Conservation (phyloP, 1,140 invertebrate species). For the Drosophila oshimai region DNA sequence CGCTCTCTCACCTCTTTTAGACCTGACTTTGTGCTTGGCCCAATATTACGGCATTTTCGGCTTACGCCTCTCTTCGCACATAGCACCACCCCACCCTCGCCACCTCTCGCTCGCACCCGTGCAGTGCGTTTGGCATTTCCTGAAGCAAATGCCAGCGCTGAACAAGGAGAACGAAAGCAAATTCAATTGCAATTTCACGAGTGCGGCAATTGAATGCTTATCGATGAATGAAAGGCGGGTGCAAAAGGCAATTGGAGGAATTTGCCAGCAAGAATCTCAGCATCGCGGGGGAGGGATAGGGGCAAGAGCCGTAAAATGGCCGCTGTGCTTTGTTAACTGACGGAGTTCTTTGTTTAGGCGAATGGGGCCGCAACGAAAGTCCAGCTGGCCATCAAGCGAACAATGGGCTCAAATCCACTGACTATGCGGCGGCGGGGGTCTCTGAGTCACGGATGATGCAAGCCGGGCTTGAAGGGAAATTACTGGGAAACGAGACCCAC, state of each 20-base stretch:
- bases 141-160: slow-evolving; percentile 54
- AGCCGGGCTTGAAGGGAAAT: slow-evolving; percentile 32
- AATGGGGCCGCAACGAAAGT: slow-evolving; percentile 67
- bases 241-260: slow-evolving; percentile 49
- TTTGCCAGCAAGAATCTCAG: slow-evolving; percentile 35
- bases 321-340: slow-evolving; percentile 29
- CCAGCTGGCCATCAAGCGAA: slow-evolving; percentile 41
- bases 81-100: background rate
- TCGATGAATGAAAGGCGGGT: slow-evolving; percentile 60
- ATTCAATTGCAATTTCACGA: slow-evolving; percentile 16
- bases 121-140: slow-evolving; percentile 56
- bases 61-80: slow-evolving; percentile 1
- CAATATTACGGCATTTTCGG: slow-evolving; percentile 38
- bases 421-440: slow-evolving; percentile 7
- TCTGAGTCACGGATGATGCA: slow-evolving; percentile 60
- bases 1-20: slow-evolving; percentile 9
- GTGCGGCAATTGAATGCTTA: slow-evolving; percentile 55
- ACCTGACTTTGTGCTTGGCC: slow-evolving; percentile 32
- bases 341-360: slow-evolving; percentile 69
- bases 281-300: background rate
- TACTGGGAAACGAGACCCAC: background rate
- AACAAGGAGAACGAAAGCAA: slow-evolving; percentile 34
- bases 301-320: slow-evolving; percentile 31
- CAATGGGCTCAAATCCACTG: slow-evolving; percentile 29
- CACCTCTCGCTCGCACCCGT: background rate